Percentiles rank a stretch among this genome's conserved stretches.
phyloP scores from a whole-genome alignment of 2,888 invertebrate species.

The Endomychus coccineus region DNA sequence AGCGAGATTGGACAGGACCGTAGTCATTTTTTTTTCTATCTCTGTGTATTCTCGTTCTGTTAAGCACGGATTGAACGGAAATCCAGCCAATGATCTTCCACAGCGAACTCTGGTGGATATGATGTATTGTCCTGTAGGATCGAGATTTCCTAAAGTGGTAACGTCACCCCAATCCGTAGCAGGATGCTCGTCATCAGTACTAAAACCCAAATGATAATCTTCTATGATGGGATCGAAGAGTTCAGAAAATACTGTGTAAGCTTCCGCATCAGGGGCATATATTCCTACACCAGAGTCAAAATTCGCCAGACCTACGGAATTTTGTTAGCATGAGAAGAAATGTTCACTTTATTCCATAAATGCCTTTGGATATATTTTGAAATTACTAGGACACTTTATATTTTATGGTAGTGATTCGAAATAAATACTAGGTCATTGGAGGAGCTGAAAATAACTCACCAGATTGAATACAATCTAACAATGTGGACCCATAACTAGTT shows the following conservation, averaged over 20 bases:
- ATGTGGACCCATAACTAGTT: conserved; percentile 53
- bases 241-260: conserved; percentile 56
- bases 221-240: conserved; percentile 63
- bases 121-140: conserved; percentile 53
- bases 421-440: too few relatives aligned
- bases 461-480: conserved; percentile 58
- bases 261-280: conserved; percentile 61
- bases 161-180: conserved; percentile 54
- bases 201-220: conserved; percentile 59
- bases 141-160: conserved; percentile 49
- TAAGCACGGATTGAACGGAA: conserved; percentile 62
- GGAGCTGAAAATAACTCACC: conserved; percentile 38
- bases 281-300: conserved; percentile 58
- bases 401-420: too few relatives aligned
- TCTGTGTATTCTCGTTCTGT: conserved; percentile 56
- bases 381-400: too few relatives aligned
- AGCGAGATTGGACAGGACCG: conserved; percentile 32
- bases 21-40: conserved; percentile 49
- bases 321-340: too few relatives aligned
- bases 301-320: conserved; percentile 50
- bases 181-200: conserved; percentile 51
- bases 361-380: too few relatives aligned
- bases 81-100: conserved; percentile 54
- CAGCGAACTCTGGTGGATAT: conserved; percentile 61
- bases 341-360: too few relatives aligned